phyloP scores from a whole-genome alignment of 2,113 vertebrate species.

The cattle (Bos taurus) region ARS-UCD2.0 NC_037347.1:55347001-55347500 shows the following conservation, averaged over 20 bases:
- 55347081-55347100: neutral
- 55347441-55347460: neutral
- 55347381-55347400: neutral
- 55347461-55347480: neutral
- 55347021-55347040: neutral
- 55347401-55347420: neutral
- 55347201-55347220: neutral
- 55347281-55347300: neutral
- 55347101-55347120: neutral
- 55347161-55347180: neutral
- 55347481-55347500: neutral
- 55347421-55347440: neutral
- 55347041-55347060: neutral
- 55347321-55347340: neutral
- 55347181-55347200: neutral
- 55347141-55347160: neutral
- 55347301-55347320: neutral
- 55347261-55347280: neutral
- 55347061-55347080: neutral
- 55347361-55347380: neutral
- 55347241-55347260: neutral
- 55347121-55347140: neutral
- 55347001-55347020: neutral
- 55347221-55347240: neutral
- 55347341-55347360: neutral